Conservation (phyloP, 2,888 invertebrate species). For the Melikaiella ostensackeni region DNA sequence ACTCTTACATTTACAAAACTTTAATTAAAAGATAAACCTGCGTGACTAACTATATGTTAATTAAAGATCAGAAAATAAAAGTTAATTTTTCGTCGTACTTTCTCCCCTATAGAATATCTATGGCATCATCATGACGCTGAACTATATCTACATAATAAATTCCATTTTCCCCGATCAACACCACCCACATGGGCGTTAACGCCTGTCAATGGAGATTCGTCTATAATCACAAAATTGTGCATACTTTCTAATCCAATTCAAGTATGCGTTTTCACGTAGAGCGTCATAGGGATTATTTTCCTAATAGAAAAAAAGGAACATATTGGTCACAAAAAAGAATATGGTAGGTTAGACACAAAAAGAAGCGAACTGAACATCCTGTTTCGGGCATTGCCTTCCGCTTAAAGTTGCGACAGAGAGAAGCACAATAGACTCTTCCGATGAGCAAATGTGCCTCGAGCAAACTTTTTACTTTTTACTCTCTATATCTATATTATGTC, state of each 20-base stretch:
- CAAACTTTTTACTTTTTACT: conserved; percentile 16
- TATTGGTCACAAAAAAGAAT: background rate
- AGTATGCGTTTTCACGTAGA: conserved; percentile 8
- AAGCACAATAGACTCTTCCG: conserved; percentile 11
- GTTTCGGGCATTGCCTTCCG: conserved; percentile 24
- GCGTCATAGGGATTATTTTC: background rate
- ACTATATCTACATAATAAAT: conserved; percentile 23
- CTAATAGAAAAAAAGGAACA: background rate
- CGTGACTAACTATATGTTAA: background rate
- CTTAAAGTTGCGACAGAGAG: conserved; percentile 10
- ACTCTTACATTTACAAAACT: background rate
- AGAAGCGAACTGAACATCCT: conserved; percentile 35
- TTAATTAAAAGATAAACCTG: background rate
- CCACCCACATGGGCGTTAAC: background rate
- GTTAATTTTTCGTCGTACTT: conserved; percentile 22
- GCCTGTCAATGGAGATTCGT: background rate
- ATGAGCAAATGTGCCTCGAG: conserved; percentile 16
- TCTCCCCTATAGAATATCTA: background rate
- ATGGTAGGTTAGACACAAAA: conserved; percentile 14
- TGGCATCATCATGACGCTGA: conserved; percentile 19
- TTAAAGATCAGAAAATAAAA: conserved; percentile 30
- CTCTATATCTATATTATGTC: conserved; percentile 5
- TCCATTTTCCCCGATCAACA: conserved; percentile 19
- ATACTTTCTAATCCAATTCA: conserved; percentile 22
- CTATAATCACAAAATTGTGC: conserved; percentile 16